Evolutionary conservation across 2,888 invertebrate species (phyloP).

Genomic region (Lissonota sp.): DNA sequence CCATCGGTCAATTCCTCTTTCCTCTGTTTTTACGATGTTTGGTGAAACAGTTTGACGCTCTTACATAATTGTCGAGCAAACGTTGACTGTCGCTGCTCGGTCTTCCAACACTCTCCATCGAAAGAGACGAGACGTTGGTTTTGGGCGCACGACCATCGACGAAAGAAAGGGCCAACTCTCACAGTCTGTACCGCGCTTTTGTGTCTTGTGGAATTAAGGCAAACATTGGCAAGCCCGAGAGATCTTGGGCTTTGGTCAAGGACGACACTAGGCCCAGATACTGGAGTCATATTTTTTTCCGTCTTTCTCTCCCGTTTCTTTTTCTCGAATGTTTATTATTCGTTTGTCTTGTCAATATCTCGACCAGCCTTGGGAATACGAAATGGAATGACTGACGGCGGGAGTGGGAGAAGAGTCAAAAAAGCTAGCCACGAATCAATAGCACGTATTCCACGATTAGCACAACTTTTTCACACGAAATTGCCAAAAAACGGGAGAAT

Average conservation of each 20-base stretch:
- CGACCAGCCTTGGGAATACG: conserved; percentile 18
- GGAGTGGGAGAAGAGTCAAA: not conserved
- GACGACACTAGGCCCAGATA: conserved; percentile 54
- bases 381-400: conserved; percentile 11
- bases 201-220: conserved; percentile 71
- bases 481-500: conserved; percentile 39
- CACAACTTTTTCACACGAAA: conserved; percentile 24
- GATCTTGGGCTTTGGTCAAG: conserved; percentile 41
- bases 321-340: not conserved
- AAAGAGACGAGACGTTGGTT: conserved; percentile 30
- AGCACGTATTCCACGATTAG: conserved; percentile 8
- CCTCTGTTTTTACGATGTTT: conserved; percentile 75
- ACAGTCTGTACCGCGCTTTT: conserved; percentile 32
- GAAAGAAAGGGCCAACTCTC: conserved; percentile 54
- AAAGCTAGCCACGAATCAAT: not conserved
- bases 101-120: conserved; percentile 9
- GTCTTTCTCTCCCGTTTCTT: not conserved
- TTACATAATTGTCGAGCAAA: conserved; percentile 82
- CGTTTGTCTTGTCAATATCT: not conserved
- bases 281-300: conserved; percentile 7
- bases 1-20: conserved; percentile 32
- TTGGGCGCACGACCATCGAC: conserved; percentile 39
- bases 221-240: conserved; percentile 69
- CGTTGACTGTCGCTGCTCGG: conserved; percentile 78
- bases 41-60: conserved; percentile 82